Evolutionary conservation across 64 coral and sea anemone species (phyloP).

Genomic region (Trachythela sp.): DNA sequence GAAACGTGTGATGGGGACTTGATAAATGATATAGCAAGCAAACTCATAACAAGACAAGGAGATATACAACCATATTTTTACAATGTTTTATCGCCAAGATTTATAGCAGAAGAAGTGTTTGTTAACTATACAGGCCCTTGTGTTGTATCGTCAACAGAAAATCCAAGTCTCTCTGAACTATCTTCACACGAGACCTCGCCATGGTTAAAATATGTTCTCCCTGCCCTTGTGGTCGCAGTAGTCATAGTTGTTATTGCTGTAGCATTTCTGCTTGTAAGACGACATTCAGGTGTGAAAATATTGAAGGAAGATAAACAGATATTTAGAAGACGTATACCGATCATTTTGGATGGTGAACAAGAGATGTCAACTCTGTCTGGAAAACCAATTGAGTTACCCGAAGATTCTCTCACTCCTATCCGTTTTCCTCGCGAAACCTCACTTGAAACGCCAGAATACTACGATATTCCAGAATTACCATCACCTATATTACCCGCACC

Average conservation of each 20-base stretch:
- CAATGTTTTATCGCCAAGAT: neutral
- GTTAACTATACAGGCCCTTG: neutral
- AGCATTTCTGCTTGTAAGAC: neutral
- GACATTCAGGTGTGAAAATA: neutral
- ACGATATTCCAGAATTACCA: neutral
- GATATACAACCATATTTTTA: conserved; percentile 7
- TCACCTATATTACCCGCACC: neutral
- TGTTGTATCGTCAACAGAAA: neutral
- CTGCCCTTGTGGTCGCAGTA: neutral
- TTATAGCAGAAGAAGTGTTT: neutral
- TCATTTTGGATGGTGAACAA: neutral
- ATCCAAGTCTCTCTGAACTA: neutral
- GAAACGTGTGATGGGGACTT: neutral
- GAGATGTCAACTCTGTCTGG: neutral
- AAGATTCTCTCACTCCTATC: neutral
- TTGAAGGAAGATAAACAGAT: neutral
- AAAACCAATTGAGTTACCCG: neutral
- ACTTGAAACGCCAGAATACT: neutral
- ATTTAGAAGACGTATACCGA: neutral
- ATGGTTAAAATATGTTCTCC: conserved; percentile 2
- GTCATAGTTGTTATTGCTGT: neutral
- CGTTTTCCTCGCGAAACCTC: neutral
- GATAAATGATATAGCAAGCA: neutral
- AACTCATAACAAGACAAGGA: neutral
- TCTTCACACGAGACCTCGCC: neutral